Evolutionary conservation across 2,888 invertebrate genomes (phyloP).

Genomic region (Neoascia interrupta): DNA sequence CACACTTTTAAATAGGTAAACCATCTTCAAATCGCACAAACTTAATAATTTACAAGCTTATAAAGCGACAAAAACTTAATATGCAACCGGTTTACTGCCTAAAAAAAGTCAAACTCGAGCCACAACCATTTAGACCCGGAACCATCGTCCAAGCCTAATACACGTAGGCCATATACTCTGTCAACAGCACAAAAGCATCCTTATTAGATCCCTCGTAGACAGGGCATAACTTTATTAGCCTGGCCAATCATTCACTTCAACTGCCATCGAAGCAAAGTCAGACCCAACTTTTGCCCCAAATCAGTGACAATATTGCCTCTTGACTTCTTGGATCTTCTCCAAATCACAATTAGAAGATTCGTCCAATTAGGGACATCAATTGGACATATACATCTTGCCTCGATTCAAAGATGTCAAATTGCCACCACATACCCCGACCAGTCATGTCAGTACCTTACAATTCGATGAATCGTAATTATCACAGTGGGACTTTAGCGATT

Average conservation of each 20-base stretch:
- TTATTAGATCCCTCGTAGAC: too few species aligned
- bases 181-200: too few species aligned
- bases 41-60: too few species aligned
- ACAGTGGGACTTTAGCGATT: slow-evolving; percentile 53
- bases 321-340: slow-evolving; percentile 59
- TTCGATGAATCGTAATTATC: slow-evolving; percentile 69
- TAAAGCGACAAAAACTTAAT: too few species aligned
- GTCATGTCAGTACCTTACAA: slow-evolving; percentile 52
- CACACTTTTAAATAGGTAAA: too few species aligned
- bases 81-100: too few species aligned
- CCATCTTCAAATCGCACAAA: too few species aligned
- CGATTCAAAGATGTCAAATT: slow-evolving; percentile 41
- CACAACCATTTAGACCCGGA: too few species aligned
- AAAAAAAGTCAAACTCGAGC: too few species aligned
- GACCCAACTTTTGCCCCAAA: slow-evolving; percentile 12
- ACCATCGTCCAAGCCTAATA: too few species aligned
- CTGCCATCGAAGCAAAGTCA: slow-evolving; percentile 15
- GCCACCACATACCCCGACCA: slow-evolving; percentile 13
- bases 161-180: too few species aligned
- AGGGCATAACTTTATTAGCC: slow-evolving; percentile 44
- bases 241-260: slow-evolving; percentile 30
- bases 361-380: slow-evolving; percentile 63
- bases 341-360: slow-evolving; percentile 64
- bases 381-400: slow-evolving; percentile 40
- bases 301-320: slow-evolving; percentile 48